A percentile compares a stretch with the other conserved stretches of the same genome.
Evolutionary conservation across 1,140 invertebrate genomes (phyloP).

Genomic region (Bilobella aurantiaca): DNA sequence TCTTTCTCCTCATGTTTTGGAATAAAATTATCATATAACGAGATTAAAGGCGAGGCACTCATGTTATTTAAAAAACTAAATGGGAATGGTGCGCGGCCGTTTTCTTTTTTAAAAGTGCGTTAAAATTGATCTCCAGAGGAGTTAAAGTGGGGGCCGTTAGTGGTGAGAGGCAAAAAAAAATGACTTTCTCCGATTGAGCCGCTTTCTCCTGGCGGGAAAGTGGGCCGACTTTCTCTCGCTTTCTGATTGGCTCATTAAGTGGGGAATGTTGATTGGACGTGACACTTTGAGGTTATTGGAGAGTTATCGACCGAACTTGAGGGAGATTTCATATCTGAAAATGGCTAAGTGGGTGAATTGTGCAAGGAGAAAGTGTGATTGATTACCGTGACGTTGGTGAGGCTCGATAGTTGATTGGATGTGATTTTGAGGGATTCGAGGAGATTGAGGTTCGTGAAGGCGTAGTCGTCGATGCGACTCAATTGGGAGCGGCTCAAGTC

Average conservation of each 20-base stretch:
- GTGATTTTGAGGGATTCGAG: slow-evolving; percentile 72
- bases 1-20: not conserved
- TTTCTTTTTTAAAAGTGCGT: too few species aligned
- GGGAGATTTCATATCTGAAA: not conserved
- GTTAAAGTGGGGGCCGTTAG: too few species aligned
- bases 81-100: too few species aligned
- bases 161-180: too few species aligned
- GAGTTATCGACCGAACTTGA: not conserved
- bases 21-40: slow-evolving; percentile 2
- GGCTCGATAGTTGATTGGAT: slow-evolving; percentile 62
- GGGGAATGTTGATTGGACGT: not conserved
- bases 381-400: slow-evolving; percentile 40
- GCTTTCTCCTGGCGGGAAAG: too few species aligned
- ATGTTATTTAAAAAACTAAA: not conserved
- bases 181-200: too few species aligned
- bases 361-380: too few species aligned
- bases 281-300: not conserved
- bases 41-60: not conserved
- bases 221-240: too few species aligned
- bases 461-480: slow-evolving; percentile 59
- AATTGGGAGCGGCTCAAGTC: slow-evolving; percentile 73
- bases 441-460: slow-evolving; percentile 63
- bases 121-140: too few species aligned
- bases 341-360: too few species aligned
- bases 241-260: not conserved